Evolutionary conservation across 2,888 invertebrate species (phyloP).

Genomic region (Eutolmus rufibarbis): DNA sequence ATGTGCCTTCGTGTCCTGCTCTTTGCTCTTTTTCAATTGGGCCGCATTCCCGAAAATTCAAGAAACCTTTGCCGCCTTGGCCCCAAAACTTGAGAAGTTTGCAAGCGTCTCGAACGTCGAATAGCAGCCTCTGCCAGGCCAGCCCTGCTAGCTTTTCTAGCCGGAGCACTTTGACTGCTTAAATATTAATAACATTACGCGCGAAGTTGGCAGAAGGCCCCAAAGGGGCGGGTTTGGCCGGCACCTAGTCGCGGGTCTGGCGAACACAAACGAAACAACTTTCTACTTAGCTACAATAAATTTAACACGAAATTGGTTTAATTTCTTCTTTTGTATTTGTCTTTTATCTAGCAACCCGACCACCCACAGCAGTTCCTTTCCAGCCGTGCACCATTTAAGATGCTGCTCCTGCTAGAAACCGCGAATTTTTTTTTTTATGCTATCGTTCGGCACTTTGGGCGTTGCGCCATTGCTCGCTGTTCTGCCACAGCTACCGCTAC

Average conservation of each 20-base stretch:
- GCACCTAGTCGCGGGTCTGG: neutral
- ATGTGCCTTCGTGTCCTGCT: neutral
- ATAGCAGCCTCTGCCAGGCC: neutral
- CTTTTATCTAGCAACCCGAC: neutral
- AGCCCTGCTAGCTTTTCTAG: conserved; percentile 1
- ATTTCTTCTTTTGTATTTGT: conserved; percentile 31
- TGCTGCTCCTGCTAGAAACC: neutral
- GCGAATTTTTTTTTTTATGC: neutral
- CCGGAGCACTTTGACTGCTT: conserved; percentile 31
- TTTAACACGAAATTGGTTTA: conserved; percentile 42
- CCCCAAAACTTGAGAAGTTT: neutral
- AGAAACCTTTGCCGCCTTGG: neutral
- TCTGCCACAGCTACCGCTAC: neutral
- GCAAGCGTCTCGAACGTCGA: neutral
- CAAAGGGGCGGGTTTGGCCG: neutral
- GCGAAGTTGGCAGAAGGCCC: neutral
- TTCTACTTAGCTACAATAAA: conserved; percentile 40
- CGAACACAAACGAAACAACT: neutral
- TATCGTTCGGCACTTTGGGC: neutral
- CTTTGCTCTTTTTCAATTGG: neutral
- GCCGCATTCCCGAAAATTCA: neutral
- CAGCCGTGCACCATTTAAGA: neutral
- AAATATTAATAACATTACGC: conserved; percentile 40
- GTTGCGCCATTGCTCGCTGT: neutral
- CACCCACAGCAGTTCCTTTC: neutral